Evolutionary conservation across 2,888 invertebrate genomes (phyloP).

Genomic region (Mycalesis mineus): DNA sequence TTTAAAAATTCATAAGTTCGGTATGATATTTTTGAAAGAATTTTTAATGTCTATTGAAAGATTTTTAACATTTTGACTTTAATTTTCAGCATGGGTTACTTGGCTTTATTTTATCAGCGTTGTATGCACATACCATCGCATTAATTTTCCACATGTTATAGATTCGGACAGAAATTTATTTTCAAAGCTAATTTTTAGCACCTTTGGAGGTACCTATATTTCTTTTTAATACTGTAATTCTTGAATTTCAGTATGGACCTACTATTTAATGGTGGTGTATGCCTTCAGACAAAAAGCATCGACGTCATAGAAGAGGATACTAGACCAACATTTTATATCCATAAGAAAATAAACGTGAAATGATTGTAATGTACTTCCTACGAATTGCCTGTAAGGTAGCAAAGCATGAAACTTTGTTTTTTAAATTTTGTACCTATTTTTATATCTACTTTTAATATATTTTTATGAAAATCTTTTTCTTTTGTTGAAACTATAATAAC

Average conservation of each 20-base stretch:
- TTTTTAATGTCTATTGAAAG: too few species aligned
- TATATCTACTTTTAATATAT: too few species aligned
- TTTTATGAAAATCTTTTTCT: neutral
- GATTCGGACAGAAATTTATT: slow-evolving; percentile 8
- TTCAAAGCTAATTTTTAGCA: slow-evolving; percentile 5
- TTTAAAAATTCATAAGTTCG: too few species aligned
- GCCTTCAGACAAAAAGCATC: slow-evolving; percentile 43
- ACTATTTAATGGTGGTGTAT: slow-evolving; percentile 56
- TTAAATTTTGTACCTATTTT: too few species aligned
- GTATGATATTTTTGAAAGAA: too few species aligned
- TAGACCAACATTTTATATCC: slow-evolving; percentile 1
- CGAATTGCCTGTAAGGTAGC: too few species aligned
- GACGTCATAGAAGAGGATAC: slow-evolving; percentile 14
- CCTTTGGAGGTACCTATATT: slow-evolving; percentile 16
- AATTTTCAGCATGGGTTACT: slow-evolving; percentile 39
- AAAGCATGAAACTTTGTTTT: too few species aligned
- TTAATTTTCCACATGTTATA: neutral
- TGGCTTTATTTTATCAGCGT: slow-evolving; percentile 39
- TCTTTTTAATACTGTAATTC: slow-evolving; percentile 2
- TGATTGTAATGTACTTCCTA: neutral
- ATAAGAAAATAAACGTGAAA: slow-evolving; percentile 12
- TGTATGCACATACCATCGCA: slow-evolving; percentile 29
- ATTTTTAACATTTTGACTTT: slow-evolving; percentile 4
- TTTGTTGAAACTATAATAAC: neutral
- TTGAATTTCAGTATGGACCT: slow-evolving; percentile 57